Evolutionary conservation across 2,797 vertebrate genomes (phyloP).

Genomic region (Sternotherus odoratus): DNA sequence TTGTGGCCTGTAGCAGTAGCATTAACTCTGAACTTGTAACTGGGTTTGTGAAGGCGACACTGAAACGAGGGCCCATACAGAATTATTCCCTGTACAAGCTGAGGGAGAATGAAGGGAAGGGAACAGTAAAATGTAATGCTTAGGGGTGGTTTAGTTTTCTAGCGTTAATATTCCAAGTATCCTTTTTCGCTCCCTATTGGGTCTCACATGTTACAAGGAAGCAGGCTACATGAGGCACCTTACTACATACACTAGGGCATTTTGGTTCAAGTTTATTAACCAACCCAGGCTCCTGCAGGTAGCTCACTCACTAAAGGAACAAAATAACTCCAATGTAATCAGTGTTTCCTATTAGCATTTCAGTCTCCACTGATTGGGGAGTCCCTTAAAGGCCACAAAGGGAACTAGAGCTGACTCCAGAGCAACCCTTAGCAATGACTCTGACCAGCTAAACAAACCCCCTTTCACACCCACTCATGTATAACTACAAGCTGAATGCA

Average conservation of each 20-base stretch:
- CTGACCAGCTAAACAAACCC: not conserved
- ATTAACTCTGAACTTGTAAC: not conserved
- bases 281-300: not conserved
- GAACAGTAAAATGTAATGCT: not conserved
- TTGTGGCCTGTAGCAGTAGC: not conserved
- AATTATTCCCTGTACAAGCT: not conserved
- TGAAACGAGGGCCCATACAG: not conserved
- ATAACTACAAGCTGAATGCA: not conserved
- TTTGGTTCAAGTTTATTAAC: conserved; percentile 8
- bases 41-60: not conserved
- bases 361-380: not conserved
- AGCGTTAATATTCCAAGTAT: not conserved
- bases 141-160: not conserved
- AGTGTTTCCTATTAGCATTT: not conserved
- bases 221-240: conserved; percentile 23
- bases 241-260: not conserved
- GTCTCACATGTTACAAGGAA: not conserved
- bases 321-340: not conserved
- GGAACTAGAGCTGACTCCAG: not conserved
- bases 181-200: not conserved
- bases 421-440: not conserved
- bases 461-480: not conserved
- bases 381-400: not conserved
- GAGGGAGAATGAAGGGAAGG: not conserved
- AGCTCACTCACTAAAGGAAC: not conserved